Conservation (phyloP, 2,113 vertebrate species). For the Lophotis ruficrista region DNA sequence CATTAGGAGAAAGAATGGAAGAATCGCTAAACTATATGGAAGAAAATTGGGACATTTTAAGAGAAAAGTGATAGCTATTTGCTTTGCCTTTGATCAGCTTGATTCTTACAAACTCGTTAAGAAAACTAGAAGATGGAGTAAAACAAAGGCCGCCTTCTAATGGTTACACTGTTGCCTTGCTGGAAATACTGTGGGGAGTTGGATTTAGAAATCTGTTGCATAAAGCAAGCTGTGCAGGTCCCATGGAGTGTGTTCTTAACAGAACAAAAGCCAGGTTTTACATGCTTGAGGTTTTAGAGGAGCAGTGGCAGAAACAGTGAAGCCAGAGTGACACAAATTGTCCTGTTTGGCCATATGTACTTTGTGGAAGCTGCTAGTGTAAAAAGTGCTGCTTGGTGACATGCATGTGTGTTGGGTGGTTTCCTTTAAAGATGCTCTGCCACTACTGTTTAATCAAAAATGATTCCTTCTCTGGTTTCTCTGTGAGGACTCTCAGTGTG, state of each 20-base stretch:
- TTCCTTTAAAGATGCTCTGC: not conserved
- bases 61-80: not conserved
- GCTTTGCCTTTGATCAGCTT: not conserved
- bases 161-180: not conserved
- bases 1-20: not conserved
- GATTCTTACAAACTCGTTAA: not conserved
- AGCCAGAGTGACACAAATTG: not conserved
- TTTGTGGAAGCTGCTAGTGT: not conserved
- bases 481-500: not conserved
- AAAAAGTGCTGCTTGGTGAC: not conserved
- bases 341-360: not conserved
- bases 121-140: not conserved
- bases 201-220: not conserved
- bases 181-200: not conserved
- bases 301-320: not conserved
- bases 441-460: not conserved
- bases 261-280: not conserved
- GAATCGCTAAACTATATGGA: not conserved
- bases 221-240: not conserved
- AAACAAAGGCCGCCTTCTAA: not conserved
- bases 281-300: not conserved
- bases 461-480: not conserved
- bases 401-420: not conserved
- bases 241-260: not conserved
- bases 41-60: not conserved